Conservation (phyloP, 2,113 vertebrate species). For the Neomonachus schauinslandi region DNA sequence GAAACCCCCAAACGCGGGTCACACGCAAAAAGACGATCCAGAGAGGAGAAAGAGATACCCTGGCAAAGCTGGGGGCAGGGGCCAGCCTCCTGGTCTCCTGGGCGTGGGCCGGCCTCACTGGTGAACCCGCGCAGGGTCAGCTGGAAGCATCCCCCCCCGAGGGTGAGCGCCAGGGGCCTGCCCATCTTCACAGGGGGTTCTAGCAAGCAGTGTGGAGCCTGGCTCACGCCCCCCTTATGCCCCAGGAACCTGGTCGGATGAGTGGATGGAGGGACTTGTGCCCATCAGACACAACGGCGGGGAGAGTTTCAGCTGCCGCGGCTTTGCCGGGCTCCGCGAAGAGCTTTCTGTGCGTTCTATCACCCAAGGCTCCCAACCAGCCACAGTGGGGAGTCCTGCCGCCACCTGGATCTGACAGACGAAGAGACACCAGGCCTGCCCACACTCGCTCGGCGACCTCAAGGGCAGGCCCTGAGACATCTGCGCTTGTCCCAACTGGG, state of each 20-base stretch:
- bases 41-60: not conserved
- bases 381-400: not conserved
- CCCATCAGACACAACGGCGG: rapidly evolving
- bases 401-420: rapidly evolving
- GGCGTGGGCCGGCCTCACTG: rapidly evolving
- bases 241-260: not conserved
- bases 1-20: not conserved
- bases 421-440: not conserved
- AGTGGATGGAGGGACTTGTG: rapidly evolving
- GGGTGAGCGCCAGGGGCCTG: not conserved
- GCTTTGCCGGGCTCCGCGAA: rapidly evolving
- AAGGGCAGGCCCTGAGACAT: not conserved
- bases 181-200: rapidly evolving
- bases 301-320: rapidly evolving
- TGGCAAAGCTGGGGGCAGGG: rapidly evolving
- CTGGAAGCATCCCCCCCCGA: rapidly evolving
- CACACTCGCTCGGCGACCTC: not conserved
- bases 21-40: not conserved
- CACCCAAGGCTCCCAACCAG: not conserved
- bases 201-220: rapidly evolving
- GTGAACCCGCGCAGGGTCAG: rapidly evolving
- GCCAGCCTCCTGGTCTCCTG: too few species aligned
- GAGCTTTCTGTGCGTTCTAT: not conserved
- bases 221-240: rapidly evolving
- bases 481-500: not conserved